Base-by-base conservation (phyloP, 1,140 invertebrate genomes). In the Tribolium castaneum region DNA sequence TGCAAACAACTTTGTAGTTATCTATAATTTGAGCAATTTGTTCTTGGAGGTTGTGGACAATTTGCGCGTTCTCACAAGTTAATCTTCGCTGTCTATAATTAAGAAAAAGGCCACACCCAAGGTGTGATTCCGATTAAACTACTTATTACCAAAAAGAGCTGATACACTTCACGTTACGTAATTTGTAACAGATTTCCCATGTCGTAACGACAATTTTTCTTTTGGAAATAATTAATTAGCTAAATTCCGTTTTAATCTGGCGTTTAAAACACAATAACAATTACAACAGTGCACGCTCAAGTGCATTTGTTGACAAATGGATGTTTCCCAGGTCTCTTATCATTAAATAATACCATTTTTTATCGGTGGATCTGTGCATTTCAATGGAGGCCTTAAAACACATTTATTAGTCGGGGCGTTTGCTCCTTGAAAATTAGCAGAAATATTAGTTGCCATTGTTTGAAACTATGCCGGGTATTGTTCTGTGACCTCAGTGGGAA, bases 381-480 rank as follows among this genome's bases (percentile, higher is more conserved):
- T 14, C 6, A 16, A 16, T 45, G 9, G 16, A 70, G 19, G 22
- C 66, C 34, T 45, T 35, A 70, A 45, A 70, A 70, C 39, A n/a
- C 12, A 39, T 35, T 70, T 70, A 34, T 14, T 34, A 13, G 6
- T n/a, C n/a, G n/a, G n/a, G n/a, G n/a, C n/a, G n/a, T 62, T 62
- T 62, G 19, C 16, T 62, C 25, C 34, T 66, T 35, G 22, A 66
- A 34, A 66, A 70, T 70, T 45, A 54, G 16, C 52, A 45, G 34
- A 70, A 50, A 72, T 30, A 49, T 19, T 22, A 49, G 19, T 12
- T 50, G 19, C 51, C 4, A 73, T 73, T 73, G 71, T 73, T 54
- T 30, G 13, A 73, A 73, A 22, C 71, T 73, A 73, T 73, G 71
- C 71, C 71, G 52, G 12, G 14, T 50, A 73, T 73, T 73, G 71